These are phyloP conservation scores for Criorhina ranunculi DNA, from an alignment of 2,888 invertebrate genomes.

Conservation along the genomic window DNA sequence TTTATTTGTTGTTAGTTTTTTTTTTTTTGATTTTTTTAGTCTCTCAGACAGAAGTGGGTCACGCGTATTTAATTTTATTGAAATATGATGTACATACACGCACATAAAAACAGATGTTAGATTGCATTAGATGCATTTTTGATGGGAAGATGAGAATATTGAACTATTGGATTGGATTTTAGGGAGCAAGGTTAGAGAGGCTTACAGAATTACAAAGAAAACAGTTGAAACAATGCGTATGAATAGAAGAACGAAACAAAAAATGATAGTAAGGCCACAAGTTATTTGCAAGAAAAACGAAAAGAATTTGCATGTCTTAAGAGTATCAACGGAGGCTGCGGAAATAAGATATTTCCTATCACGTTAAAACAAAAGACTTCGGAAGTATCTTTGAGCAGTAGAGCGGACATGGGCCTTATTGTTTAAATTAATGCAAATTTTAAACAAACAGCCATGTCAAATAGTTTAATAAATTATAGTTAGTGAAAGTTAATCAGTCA, in stretches of 20 bases:
- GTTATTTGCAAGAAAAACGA: slow-evolving; percentile 4
- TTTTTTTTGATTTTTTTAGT: slow-evolving; percentile 27
- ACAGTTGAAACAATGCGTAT: slow-evolving; percentile 2
- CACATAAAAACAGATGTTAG: slow-evolving; percentile 6
- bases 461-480: slow-evolving; percentile 35
- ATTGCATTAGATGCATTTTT: slow-evolving; percentile 59
- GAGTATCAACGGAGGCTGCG: slow-evolving; percentile 16
- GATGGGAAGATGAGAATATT: slow-evolving; percentile 45
- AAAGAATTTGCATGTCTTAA: slow-evolving; percentile 33
- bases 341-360: slow-evolving; percentile 11
- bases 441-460: slow-evolving; percentile 12
- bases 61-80: slow-evolving; percentile 66
- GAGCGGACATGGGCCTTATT: background rate
- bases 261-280: slow-evolving; percentile 28
- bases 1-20: slow-evolving; percentile 29
- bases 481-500: slow-evolving; percentile 36
- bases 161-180: slow-evolving; percentile 41
- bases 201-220: slow-evolving; percentile 38
- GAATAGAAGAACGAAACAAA: background rate
- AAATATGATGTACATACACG: slow-evolving; percentile 53
- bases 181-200: slow-evolving; percentile 45
- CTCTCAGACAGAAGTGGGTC: slow-evolving; percentile 67
- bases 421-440: slow-evolving; percentile 11
- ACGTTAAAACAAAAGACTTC: slow-evolving; percentile 8
- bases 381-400: slow-evolving; percentile 12